These are phyloP conservation scores for Atta cephalotes DNA, from an alignment of 1,140 invertebrate species.

Conservation along the genomic window DNA sequence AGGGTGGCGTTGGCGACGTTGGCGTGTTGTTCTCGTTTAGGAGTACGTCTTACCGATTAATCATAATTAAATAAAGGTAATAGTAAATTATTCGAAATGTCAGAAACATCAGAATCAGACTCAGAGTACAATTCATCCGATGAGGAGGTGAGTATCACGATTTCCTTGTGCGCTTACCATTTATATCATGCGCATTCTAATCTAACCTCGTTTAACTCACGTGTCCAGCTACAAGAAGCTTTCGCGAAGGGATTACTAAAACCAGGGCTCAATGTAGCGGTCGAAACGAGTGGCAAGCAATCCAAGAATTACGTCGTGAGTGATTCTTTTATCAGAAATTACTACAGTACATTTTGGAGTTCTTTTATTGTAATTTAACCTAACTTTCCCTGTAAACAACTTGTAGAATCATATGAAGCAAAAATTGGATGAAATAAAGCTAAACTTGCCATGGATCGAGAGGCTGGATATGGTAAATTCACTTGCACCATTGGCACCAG, in stretches of 20 bases:
- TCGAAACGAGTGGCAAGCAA: constrained; percentile 86
- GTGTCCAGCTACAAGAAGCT: constrained; percentile 92
- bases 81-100: not conserved
- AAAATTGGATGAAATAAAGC: constrained; percentile 91
- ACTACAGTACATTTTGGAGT: not conserved
- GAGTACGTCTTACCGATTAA: not conserved
- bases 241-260: constrained; percentile 93
- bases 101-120: constrained; percentile 73
- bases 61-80: not conserved
- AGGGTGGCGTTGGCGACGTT: too few relatives aligned
- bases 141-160: constrained; percentile 82
- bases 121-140: constrained; percentile 84
- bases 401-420: constrained; percentile 86
- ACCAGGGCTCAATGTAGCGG: constrained; percentile 92
- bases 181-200: constrained; percentile 59
- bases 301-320: constrained; percentile 90
- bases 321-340: constrained; percentile 58
- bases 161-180: not conserved
- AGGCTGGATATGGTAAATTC: constrained; percentile 92
- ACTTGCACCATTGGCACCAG: constrained; percentile 93
- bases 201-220: constrained; percentile 73
- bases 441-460: constrained; percentile 94
- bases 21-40: not conserved
- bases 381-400: constrained; percentile 6
- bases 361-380: not conserved